phyloP scores from a whole-genome alignment of 2,797 vertebrate species.

The Liparis tanakae region DNA sequence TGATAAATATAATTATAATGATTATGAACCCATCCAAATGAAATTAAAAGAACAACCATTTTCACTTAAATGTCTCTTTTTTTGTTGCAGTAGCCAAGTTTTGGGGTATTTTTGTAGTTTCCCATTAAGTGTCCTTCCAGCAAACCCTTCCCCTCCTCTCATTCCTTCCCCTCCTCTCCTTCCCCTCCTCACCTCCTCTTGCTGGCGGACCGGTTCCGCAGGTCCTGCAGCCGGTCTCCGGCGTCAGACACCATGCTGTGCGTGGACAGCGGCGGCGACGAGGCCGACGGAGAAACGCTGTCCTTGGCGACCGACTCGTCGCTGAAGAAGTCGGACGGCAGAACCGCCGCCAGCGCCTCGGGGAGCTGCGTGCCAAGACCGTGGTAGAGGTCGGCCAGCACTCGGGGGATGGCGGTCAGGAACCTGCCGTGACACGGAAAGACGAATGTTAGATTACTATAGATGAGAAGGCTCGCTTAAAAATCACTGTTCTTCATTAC shows the following conservation, averaged over 20 bases:
- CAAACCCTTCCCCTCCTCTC: too few relatives aligned
- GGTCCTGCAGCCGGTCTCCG: conserved; percentile 86
- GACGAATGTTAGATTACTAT: neutral
- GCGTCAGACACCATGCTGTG: conserved; percentile 55
- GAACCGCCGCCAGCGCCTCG: conserved; percentile 83
- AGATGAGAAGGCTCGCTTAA: neutral
- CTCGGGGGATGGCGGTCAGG: conserved; percentile 84
- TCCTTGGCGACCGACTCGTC: conserved; percentile 90
- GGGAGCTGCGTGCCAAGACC: conserved; percentile 92
- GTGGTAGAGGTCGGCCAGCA: conserved; percentile 90
- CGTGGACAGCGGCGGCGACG: conserved; percentile 72
- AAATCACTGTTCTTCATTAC: neutral
- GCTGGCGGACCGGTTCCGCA: conserved; percentile 88
- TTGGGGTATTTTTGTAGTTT: neutral
- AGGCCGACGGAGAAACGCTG: conserved; percentile 80
- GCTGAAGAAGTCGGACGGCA: conserved; percentile 93
- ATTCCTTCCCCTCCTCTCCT: too few relatives aligned
- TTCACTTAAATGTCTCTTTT: neutral
- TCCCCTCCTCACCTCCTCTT: conserved; percentile 85
- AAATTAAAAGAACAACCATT: conserved; percentile 1
- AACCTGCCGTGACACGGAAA: conserved; percentile 81
- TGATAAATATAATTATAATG: neutral
- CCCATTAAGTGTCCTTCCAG: neutral
- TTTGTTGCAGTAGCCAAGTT: neutral
- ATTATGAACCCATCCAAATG: neutral